phyloP scores from a whole-genome alignment of 2,888 invertebrate genomes.

The Nephrotoma guestfalica region DNA sequence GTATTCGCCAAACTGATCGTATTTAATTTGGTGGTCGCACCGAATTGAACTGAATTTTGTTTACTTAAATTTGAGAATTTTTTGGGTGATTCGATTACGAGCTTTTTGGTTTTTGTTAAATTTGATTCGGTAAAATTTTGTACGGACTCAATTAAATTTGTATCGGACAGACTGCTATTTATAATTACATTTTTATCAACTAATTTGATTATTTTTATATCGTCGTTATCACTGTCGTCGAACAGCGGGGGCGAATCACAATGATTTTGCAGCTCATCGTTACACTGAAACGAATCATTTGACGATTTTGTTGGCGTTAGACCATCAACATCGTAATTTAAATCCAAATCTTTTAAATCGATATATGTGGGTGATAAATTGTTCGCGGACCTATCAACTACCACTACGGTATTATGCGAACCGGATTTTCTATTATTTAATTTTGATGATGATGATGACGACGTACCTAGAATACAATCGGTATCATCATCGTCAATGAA shows the following conservation, averaged over 20 bases:
- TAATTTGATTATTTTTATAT: not conserved
- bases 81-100: not conserved
- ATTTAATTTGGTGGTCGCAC: not conserved
- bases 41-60: not conserved
- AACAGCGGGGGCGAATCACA: not conserved
- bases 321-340: not conserved
- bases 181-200: not conserved
- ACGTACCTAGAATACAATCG: not conserved
- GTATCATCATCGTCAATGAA: not conserved
- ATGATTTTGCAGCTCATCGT: not conserved
- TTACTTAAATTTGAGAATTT: not conserved
- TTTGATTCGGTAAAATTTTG: not conserved
- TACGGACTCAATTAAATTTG: constrained; percentile 6
- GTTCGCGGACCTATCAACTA: not conserved
- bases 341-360: constrained; percentile 1
- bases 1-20: constrained; percentile 8
- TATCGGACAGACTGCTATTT: constrained; percentile 10
- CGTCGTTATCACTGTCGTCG: not conserved
- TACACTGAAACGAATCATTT: not conserved
- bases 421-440: not conserved
- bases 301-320: not conserved
- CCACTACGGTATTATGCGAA: not conserved
- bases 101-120: not conserved
- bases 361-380: not conserved
- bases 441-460: not conserved